Evolutionary conservation across 2,888 invertebrate genomes (phyloP), one percentile per base, ranked within the genome.

Genomic region (Drosophila vallismaia): DNA sequence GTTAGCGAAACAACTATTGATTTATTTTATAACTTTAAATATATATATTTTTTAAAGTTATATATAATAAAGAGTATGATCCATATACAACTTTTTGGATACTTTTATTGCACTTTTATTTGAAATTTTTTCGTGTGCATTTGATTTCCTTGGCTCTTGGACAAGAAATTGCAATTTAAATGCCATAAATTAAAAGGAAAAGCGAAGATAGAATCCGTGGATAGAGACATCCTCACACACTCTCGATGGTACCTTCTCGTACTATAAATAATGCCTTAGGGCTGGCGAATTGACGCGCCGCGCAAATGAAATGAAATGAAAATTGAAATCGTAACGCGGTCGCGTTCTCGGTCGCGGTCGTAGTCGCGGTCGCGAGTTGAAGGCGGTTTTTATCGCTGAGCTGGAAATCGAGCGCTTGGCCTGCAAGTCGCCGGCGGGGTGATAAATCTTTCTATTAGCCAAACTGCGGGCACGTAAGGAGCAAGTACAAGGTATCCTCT

Each of bases 381-480:
- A 70, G 63, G 72, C 69, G 69, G 45, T 52, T 72, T 70, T 79
- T 77, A 77, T 77, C 75, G 76, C 62, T 69, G 33, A 62, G 69
- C 60, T 71, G 19, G 56, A 72, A 75, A 79, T 70, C 60, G 72
- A 14, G 14, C 45, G 49, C 66, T 44, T 59, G 71, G 66, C 62
- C 76, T 68, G 79, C 68, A 67, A 69, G 62, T 70, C 67, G 80
- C 74, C 63, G 64, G 51, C 71, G 57, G 63, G 55, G 82, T 79
- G 82, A 89, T 89, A 88, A 89, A 88, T 89, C 89, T 88, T 88
- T 89, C 89, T 88, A 88, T 89, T 88, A 88, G 82, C 72, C 88
- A 79, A 79, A 69, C 73, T 81, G 79, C 60, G 59, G 62, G 72
- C 77, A 74, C 74, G 74, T 73, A 74, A 40, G 72, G 31, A 29